Evolutionary conservation across 2,797 vertebrate species (phyloP).

Genomic region (Acipenser transmontanus): DNA sequence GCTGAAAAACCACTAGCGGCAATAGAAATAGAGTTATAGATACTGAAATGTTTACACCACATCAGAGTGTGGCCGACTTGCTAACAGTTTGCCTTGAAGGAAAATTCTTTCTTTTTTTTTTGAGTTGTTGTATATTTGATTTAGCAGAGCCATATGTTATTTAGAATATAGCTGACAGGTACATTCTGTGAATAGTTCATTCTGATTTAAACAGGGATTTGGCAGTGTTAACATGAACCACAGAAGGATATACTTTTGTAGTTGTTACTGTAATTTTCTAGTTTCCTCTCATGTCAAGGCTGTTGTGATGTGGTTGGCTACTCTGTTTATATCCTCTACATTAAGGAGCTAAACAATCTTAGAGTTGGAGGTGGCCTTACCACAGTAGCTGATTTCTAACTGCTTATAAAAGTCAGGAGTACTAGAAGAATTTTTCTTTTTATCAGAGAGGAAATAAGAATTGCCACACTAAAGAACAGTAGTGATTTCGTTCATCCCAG

Average conservation of each 20-base stretch:
- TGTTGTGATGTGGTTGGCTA: constrained; percentile 76
- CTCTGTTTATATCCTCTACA: constrained; percentile 50
- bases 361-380: constrained; percentile 43
- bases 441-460: constrained; percentile 37
- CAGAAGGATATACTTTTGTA: constrained; percentile 78
- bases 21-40: constrained; percentile 34
- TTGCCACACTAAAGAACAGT: constrained; percentile 60
- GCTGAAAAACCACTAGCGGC: background rate
- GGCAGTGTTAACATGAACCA: constrained; percentile 72
- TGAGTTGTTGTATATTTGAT: constrained; percentile 62
- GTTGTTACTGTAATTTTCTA: constrained; percentile 86
- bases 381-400: constrained; percentile 41
- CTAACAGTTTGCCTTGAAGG: constrained; percentile 51
- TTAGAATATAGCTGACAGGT: constrained; percentile 65
- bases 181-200: constrained; percentile 67
- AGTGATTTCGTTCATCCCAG: constrained; percentile 53
- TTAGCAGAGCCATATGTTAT: constrained; percentile 71
- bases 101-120: constrained; percentile 42
- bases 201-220: constrained; percentile 70
- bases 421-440: constrained; percentile 1
- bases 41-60: constrained; percentile 68
- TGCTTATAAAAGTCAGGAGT: constrained; percentile 41
- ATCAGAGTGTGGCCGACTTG: constrained; percentile 61
- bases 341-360: constrained; percentile 52
- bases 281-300: constrained; percentile 84